Evolutionary conservation across 2,888 invertebrate species (phyloP), one percentile per base, ranked within the genome.

Genomic region (Agriopis leucophaearia): DNA sequence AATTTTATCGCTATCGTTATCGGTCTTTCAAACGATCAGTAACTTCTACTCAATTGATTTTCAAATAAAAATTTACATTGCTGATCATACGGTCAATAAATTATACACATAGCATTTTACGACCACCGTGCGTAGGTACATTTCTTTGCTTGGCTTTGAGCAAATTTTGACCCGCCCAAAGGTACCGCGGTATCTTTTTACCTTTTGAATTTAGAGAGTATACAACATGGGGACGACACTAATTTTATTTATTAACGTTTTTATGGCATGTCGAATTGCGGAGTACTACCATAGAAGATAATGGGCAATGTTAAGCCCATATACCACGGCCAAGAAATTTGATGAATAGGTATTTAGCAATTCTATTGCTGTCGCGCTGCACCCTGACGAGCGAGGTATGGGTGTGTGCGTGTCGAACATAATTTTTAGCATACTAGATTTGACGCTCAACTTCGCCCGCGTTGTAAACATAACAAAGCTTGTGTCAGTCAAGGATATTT

Each of bases 231-330:
- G 44, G 35, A 64, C 54, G 87, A 81, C 82, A 84, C 87, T 88
- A 91, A 92, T 91, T 92, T 92, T 89, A 92, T 93, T 93, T 92
- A 92, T 92, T 92, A 88, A 83, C 82, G 58, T 79, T 87, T 89
- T 92, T 90, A 88, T 83, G 78, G 84, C 77, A 76, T 81, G 87
- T 88, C 85, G 87, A 86, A 89, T 89, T 89, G 89, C 86, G 85
- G 86, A 85, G 87, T 86, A 81, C 83, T 81, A 78, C 76, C 71
- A 70, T 64, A 58, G 52, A 54, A 72, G 13, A 56, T 62, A 62
- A 50, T 66, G 35, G 57, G 2, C 4, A 38, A 52, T 54, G 52
- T 62, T n/a, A n/a, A n/a, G n/a, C n/a, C n/a, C n/a, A n/a, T n/a
- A n/a, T n/a, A n/a, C n/a, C n/a, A n/a, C n/a, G n/a, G n/a, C n/a